These are phyloP conservation scores for Galerucella calmariensis DNA, from an alignment of 2,888 invertebrate genomes.

Conservation along the genomic window DNA sequence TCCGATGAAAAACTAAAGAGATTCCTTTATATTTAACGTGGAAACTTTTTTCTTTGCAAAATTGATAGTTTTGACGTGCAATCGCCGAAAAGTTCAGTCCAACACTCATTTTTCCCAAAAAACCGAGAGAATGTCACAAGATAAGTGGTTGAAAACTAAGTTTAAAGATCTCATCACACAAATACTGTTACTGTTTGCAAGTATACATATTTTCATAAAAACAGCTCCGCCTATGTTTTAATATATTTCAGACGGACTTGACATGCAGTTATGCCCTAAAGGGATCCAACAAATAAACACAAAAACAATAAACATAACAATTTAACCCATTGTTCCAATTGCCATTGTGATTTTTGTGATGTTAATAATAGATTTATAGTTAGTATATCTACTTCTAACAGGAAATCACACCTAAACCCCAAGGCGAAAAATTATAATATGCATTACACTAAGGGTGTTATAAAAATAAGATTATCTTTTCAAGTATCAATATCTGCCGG, in stretches of 20 bases:
- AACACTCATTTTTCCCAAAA: too few species aligned
- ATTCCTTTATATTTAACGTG: too few species aligned
- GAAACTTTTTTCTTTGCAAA: too few species aligned
- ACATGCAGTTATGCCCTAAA: conserved; percentile 36
- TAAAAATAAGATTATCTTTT: conserved; percentile 36
- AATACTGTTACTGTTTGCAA: background rate
- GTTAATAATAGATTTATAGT: conserved; percentile 41
- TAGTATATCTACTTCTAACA: conserved; percentile 42
- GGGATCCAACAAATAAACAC: conserved; percentile 39
- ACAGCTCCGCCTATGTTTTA: conserved; percentile 14
- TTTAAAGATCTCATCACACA: background rate
- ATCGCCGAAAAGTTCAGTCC: too few species aligned
- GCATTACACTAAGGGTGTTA: conserved; percentile 35
- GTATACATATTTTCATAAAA: background rate
- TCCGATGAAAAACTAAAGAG: too few species aligned
- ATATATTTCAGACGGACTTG: conserved; percentile 21
- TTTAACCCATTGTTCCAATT: conserved; percentile 42
- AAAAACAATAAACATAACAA: conserved; percentile 41
- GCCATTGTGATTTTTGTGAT: conserved; percentile 40
- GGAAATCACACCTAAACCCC: conserved; percentile 44
- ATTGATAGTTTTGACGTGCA: too few species aligned
- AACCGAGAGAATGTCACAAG: too few species aligned
- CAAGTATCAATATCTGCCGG: conserved; percentile 41
- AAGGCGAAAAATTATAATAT: conserved; percentile 43
- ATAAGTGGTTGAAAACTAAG: too few species aligned